A percentile compares a stretch with the other conserved stretches of the same genome.
Evolutionary conservation across 2,888 invertebrate species (phyloP).

Genomic region (Eumacrocentrus americanus): DNA sequence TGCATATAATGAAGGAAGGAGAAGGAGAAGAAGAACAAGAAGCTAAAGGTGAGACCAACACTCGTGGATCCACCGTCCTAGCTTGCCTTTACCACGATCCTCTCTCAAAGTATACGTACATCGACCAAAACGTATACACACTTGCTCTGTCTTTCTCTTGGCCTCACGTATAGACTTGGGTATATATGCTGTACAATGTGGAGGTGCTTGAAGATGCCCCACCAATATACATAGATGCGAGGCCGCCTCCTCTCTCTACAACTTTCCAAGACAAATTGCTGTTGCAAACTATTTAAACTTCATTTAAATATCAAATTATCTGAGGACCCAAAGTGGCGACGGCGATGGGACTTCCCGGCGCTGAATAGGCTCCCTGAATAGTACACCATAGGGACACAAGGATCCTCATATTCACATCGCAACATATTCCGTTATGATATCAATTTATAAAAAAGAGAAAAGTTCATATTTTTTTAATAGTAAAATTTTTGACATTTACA

Average conservation of each 20-base stretch:
- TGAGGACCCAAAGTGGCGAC: slow-evolving; percentile 39
- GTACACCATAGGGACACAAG: too few relatives aligned
- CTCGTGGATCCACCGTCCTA: slow-evolving; percentile 7
- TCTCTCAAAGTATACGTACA: slow-evolving; percentile 2
- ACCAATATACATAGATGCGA: too few relatives aligned
- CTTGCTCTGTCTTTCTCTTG: not conserved
- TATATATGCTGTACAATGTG: not conserved
- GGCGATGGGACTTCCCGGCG: too few relatives aligned
- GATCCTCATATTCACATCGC: too few relatives aligned
- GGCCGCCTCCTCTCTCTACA: slow-evolving; percentile 35
- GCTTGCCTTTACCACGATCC: not conserved
- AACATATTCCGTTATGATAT: too few relatives aligned
- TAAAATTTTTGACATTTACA: too few relatives aligned
- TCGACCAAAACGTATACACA: not conserved
- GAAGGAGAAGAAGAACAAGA: not conserved
- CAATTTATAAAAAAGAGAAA: too few relatives aligned
- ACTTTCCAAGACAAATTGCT: slow-evolving; percentile 54
- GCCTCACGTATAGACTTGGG: slow-evolving; percentile 3
- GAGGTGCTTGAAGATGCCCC: slow-evolving; percentile 6
- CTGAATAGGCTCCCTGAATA: too few relatives aligned
- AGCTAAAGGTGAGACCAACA: slow-evolving; percentile 16
- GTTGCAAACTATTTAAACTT: slow-evolving; percentile 55
- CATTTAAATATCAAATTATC: slow-evolving; percentile 56
- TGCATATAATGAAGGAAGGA: too few relatives aligned
- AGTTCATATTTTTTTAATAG: too few relatives aligned